Conservation (phyloP, 2,888 invertebrate species). For the Dinocampus coccinellae region DNA sequence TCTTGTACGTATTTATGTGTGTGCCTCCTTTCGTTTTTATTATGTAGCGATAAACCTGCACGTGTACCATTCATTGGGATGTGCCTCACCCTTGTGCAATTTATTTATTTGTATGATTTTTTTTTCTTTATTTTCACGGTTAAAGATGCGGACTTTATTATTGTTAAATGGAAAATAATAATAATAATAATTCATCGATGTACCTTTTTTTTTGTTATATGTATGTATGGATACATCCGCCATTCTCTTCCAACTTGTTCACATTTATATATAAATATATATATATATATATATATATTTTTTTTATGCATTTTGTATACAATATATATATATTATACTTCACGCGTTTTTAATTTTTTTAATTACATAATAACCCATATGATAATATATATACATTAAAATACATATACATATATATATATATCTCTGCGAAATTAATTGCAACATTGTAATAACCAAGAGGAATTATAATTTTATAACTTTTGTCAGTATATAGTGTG, state of each 20-base stretch:
- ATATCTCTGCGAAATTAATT: slow-evolving; percentile 22
- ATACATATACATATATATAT: not conserved
- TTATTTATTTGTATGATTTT: slow-evolving; percentile 15
- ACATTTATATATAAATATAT: slow-evolving; percentile 10
- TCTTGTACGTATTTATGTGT: slow-evolving; percentile 50
- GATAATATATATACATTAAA: not conserved
- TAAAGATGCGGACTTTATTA: not conserved
- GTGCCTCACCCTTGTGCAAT: slow-evolving; percentile 16
- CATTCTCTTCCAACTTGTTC: slow-evolving; percentile 17
- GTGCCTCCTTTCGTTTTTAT: slow-evolving; percentile 19
- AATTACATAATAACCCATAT: slow-evolving; percentile 11
- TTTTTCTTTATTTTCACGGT: not conserved
- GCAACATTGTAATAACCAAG: slow-evolving; percentile 27
- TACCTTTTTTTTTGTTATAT: slow-evolving; percentile 1
- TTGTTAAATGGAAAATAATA: not conserved
- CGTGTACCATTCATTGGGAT: slow-evolving; percentile 25
- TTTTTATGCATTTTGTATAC: slow-evolving; percentile 24
- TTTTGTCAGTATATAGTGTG: not conserved
- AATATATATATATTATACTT: slow-evolving; percentile 14
- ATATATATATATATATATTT: slow-evolving; percentile 18
- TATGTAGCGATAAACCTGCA: slow-evolving; percentile 32
- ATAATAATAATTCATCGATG: not conserved
- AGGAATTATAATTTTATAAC: slow-evolving; percentile 24
- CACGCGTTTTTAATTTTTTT: slow-evolving; percentile 29
- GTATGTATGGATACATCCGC: slow-evolving; percentile 16